Base-by-base conservation (phyloP, 2,888 invertebrate genomes). In the Tetragnatha montana region DNA sequence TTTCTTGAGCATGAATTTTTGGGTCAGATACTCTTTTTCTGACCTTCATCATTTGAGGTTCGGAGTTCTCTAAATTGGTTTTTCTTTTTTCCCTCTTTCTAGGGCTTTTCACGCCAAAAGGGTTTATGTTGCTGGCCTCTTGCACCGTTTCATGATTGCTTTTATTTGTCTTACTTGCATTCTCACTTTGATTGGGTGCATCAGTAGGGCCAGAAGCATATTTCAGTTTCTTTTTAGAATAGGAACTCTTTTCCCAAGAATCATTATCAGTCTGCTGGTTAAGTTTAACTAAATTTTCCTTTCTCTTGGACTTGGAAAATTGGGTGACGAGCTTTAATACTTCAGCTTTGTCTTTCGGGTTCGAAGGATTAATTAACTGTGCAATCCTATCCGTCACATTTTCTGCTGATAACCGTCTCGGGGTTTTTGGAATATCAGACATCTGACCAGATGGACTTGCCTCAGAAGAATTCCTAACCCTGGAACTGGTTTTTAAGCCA, bases 311-410 rank as follows among this genome's bases (percentile, higher is more conserved):
- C 17, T 82, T 87, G 6, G 81, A 82, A 76, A 81, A 76, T 8
- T 87, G 35, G 12, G 75, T 81, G 12, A 87, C 68, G 14, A 87
- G 70, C 12, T 75, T 74, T 8, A 75, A 60, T 0, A 87, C 76
- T 19, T 73, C 87, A 8, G 87, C 87, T 78, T 82, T 76, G n/a
- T 87, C 87, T 19, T 81, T 81, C 0, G 51, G 75, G 35, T 81
- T 87, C 0, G 75, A 82, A n/a, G 87, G 87, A 35, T 82, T 86
- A 22, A 86, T 73, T 68, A 51, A 86, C 21, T 80, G 86, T 19
- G 86, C 51, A 50, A 86, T 80, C 21, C 80, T 79, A 3, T 50
- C 80, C 1, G 68, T 8, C 47, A 68, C 71, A 19, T 80, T 73
- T 86, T 86, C 86, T n/a, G 71, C 14, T 4, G 35, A 12, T 17